These are phyloP conservation scores for Saccostrea cuccullata DNA, from an alignment of 1,140 invertebrate genomes.

Conservation along the genomic window DNA sequence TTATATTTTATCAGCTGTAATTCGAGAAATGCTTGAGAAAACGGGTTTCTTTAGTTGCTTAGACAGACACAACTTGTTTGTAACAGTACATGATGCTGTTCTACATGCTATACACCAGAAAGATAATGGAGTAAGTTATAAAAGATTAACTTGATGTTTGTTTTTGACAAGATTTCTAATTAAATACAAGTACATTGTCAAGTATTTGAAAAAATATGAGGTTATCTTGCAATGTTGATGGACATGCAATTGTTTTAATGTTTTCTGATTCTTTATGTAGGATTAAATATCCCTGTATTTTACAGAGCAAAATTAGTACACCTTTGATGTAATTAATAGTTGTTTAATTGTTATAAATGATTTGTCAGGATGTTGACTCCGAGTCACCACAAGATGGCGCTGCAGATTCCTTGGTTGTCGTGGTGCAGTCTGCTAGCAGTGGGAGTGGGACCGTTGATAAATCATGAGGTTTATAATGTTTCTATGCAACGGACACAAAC, in stretches of 20 bases:
- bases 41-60: slow-evolving; percentile 71
- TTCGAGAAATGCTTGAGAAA: slow-evolving; percentile 74
- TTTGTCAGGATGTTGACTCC: background rate
- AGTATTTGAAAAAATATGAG: too few species aligned
- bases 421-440: background rate
- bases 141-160: background rate
- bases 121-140: background rate
- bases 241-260: too few species aligned
- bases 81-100: slow-evolving; percentile 74
- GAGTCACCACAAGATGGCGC: background rate
- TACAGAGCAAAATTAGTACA: background rate
- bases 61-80: slow-evolving; percentile 66
- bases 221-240: background rate
- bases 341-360: background rate
- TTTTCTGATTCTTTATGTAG: background rate
- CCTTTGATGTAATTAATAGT: background rate
- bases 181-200: background rate
- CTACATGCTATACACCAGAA: slow-evolving; percentile 57
- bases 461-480: background rate
- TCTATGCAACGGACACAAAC: background rate
- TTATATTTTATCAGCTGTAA: slow-evolving; percentile 60
- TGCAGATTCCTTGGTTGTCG: background rate
- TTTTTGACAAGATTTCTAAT: background rate
- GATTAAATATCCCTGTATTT: background rate
- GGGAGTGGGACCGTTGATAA: background rate